Evolutionary conservation across 2,888 invertebrate species (phyloP).

Genomic region (Conops quadrifasciatus): DNA sequence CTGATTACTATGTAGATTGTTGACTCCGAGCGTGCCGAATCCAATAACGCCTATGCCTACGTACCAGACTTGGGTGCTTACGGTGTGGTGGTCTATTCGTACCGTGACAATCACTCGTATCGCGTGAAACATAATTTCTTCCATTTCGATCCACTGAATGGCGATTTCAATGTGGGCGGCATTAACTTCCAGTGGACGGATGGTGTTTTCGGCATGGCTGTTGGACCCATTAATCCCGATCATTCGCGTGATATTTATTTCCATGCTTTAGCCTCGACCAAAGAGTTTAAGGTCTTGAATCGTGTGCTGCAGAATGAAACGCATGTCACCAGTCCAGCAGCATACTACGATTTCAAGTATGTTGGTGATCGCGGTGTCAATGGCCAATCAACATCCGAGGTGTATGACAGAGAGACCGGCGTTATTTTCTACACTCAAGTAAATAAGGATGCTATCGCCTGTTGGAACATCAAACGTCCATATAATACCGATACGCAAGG

Average conservation of each 20-base stretch:
- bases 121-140: conserved; percentile 83
- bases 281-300: conserved; percentile 82
- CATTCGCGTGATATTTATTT: conserved; percentile 78
- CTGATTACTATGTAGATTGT: conserved; percentile 69
- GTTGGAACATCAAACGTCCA: conserved; percentile 78
- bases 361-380: conserved; percentile 76
- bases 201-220: conserved; percentile 79
- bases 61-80: conserved; percentile 80
- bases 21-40: conserved; percentile 75
- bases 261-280: conserved; percentile 82
- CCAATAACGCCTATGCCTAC: conserved; percentile 80
- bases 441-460: conserved; percentile 79
- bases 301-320: conserved; percentile 77
- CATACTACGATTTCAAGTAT: conserved; percentile 76
- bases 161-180: conserved; percentile 80
- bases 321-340: conserved; percentile 72
- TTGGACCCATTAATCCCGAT: conserved; percentile 70
- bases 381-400: conserved; percentile 79
- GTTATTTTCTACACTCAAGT: conserved; percentile 82
- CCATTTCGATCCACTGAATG: conserved; percentile 82
- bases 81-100: conserved; percentile 80
- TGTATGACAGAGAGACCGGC: conserved; percentile 73
- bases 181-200: conserved; percentile 88
- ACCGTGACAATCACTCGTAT: conserved; percentile 79
- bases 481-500: conserved; percentile 74